phyloP scores from a whole-genome alignment of 2,113 vertebrate species.

The Psophia crepitans region DNA sequence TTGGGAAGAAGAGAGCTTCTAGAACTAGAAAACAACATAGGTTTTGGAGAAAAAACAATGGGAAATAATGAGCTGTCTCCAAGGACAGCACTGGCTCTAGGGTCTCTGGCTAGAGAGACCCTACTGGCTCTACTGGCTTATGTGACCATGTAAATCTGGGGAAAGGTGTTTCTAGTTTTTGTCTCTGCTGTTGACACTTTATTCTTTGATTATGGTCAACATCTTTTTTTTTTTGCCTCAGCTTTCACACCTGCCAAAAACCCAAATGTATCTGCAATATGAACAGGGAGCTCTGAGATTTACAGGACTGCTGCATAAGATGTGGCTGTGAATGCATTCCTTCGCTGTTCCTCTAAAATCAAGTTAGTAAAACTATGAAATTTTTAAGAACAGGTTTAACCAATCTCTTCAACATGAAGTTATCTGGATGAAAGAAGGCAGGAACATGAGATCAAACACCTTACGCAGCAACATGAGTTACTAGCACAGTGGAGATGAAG shows the following conservation, averaged over 20 bases:
- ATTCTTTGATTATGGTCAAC: background rate
- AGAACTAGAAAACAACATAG: background rate
- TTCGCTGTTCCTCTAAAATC: background rate
- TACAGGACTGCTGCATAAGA: accelerated
- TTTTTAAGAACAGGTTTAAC: background rate
- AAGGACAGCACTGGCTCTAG: accelerated
- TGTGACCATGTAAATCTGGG: background rate
- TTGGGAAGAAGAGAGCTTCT: background rate
- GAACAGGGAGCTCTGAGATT: background rate
- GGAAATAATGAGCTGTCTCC: background rate
- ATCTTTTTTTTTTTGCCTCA: background rate
- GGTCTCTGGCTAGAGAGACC: too few species aligned
- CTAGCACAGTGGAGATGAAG: background rate
- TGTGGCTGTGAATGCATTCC: background rate
- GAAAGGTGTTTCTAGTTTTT: background rate
- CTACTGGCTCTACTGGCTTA: too few species aligned
- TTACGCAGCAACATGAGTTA: background rate
- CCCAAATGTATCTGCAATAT: background rate
- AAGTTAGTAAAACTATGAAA: background rate
- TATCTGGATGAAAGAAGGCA: background rate
- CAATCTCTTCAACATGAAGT: background rate
- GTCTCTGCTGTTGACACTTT: background rate
- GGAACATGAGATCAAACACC: background rate
- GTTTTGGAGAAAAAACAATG: background rate
- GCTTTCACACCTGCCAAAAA: background rate